Percentiles rank a stretch among this genome's conserved stretches.
phyloP scores from a whole-genome alignment of 2,888 invertebrate genomes.

The Globia sparganii region DNA sequence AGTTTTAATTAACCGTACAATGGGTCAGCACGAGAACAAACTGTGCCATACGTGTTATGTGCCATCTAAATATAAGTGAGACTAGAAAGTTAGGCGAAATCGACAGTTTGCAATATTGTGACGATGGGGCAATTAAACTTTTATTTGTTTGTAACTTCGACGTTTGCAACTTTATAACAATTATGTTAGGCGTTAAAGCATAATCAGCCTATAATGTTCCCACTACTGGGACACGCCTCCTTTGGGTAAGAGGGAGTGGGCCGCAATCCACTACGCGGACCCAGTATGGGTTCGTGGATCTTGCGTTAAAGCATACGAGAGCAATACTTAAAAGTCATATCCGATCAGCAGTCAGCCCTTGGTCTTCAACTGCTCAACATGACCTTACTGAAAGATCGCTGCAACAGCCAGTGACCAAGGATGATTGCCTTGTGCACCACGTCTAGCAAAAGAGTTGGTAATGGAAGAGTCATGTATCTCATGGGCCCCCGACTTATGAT shows the following conservation, averaged over 20 bases:
- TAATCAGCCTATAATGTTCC: not conserved
- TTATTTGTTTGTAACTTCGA: conserved; percentile 7
- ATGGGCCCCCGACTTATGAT: not conserved
- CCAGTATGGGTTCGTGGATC: not conserved
- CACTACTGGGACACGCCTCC: not conserved
- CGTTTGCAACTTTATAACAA: not conserved
- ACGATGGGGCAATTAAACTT: conserved; percentile 17
- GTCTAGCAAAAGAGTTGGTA: not conserved
- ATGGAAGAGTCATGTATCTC: not conserved
- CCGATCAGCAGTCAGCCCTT: not conserved
- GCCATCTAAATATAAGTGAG: conserved; percentile 57
- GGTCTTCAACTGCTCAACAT: too few species aligned
- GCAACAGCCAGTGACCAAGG: not conserved
- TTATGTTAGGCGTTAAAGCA: not conserved
- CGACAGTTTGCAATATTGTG: conserved; percentile 24
- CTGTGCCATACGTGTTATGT: conserved; percentile 44
- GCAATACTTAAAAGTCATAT: not conserved
- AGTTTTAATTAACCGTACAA: conserved; percentile 88
- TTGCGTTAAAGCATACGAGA: not conserved
- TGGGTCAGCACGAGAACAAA: conserved; percentile 62
- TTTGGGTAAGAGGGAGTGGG: not conserved
- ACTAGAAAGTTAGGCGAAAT: conserved; percentile 38
- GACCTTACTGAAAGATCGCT: not conserved
- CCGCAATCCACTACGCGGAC: not conserved
- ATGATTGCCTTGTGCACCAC: too few species aligned